phyloP scores from a whole-genome alignment of 2,113 vertebrate genomes.

The Delphinapterus leucas region DNA sequence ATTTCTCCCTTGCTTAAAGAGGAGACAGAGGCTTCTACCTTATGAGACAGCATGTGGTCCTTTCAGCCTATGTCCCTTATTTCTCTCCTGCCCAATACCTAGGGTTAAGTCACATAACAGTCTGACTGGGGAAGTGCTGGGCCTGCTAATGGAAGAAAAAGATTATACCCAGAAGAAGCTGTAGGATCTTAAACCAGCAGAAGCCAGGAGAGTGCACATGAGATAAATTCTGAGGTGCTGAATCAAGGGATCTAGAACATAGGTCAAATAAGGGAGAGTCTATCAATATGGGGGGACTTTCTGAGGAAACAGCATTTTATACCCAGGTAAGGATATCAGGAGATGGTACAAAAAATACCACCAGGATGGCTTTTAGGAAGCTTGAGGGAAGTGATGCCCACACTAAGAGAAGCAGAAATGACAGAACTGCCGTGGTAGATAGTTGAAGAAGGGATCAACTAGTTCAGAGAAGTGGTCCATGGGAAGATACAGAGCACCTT shows the following conservation, averaged over 20 bases:
- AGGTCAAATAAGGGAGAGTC: neutral
- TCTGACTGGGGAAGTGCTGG: neutral
- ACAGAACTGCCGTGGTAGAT: neutral
- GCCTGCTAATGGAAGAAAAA: neutral
- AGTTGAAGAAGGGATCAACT: neutral
- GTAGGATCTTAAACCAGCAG: neutral
- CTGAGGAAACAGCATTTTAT: neutral
- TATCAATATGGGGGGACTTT: neutral
- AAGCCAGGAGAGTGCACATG: neutral
- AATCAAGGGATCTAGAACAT: neutral
- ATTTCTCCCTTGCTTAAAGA: neutral
- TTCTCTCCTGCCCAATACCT: neutral
- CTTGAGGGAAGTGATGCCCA: neutral
- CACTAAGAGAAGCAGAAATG: neutral
- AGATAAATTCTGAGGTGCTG: neutral
- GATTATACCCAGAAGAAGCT: neutral
- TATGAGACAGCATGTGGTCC: neutral
- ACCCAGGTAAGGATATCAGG: neutral
- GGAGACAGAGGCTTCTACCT: neutral
- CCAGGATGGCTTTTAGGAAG: neutral
- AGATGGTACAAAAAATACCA: neutral
- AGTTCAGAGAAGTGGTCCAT: neutral
- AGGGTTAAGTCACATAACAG: neutral
- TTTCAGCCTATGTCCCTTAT: neutral
- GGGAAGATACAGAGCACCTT: neutral